A percentile compares a stretch with the other conserved stretches of the same genome.
Conservation (phyloP, 2,888 invertebrate species). For the Drosophila kambysellisi region DNA sequence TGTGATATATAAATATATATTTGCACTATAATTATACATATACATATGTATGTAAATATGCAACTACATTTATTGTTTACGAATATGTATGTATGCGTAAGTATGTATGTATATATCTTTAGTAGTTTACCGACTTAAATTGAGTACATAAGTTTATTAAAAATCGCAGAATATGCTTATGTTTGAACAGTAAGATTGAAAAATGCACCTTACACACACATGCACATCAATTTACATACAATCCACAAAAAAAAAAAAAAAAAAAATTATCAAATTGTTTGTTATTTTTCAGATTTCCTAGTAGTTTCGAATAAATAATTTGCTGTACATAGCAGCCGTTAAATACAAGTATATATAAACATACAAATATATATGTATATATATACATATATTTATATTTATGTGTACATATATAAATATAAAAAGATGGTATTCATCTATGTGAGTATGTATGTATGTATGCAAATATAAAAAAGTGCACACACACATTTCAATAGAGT, state of each 20-base stretch:
- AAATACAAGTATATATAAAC: conserved; percentile 1
- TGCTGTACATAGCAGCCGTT: not conserved
- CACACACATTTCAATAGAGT: conserved; percentile 31
- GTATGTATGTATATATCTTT: conserved; percentile 5
- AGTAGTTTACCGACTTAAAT: conserved; percentile 30
- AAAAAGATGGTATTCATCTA: not conserved
- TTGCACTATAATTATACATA: conserved; percentile 37
- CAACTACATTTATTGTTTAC: conserved; percentile 13
- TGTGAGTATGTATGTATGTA: conserved; percentile 18
- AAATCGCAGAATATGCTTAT: conserved; percentile 2
- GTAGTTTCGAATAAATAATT: conserved; percentile 5
- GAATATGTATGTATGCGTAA: conserved; percentile 14
- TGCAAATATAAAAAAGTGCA: conserved; percentile 39
- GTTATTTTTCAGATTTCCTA: not conserved
- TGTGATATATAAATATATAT: conserved; percentile 29
- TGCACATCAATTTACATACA: not conserved
- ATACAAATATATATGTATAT: conserved; percentile 1
- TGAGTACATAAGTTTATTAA: conserved; percentile 2
- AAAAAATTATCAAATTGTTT: conserved; percentile 1
- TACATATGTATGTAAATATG: conserved; percentile 28
- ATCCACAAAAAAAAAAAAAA: conserved; percentile 8
- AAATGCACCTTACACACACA: conserved; percentile 2
- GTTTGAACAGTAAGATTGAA: conserved; percentile 8
- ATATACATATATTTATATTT: conserved; percentile 1
- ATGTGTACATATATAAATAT: conserved; percentile 11